Base-by-base conservation (phyloP, 92 coral and sea anemone species). In the Epizoanthus stellaris region DNA sequence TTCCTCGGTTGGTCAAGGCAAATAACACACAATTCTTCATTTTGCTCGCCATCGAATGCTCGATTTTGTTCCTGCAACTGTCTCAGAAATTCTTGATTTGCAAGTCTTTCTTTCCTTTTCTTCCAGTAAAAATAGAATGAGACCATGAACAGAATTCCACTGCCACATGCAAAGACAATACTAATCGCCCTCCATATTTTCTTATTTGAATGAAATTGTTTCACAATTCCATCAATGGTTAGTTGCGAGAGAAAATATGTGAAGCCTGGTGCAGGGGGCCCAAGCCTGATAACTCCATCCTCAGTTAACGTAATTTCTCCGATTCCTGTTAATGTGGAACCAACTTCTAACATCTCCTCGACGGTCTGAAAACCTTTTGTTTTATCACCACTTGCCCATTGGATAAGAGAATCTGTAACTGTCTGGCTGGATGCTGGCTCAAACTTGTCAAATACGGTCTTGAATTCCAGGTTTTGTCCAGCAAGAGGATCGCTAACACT, bases 331-430 rank as follows among this genome's bases (percentile, higher is more conserved):
- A 94, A 73, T 17, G 97, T 85, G 11, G 98, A 91, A 70, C 98
- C 98, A 23, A 92, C 92, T 38, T 90, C 92, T 19, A 97, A 65
- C 80, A 93, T 92, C 67, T 93, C 93, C 53, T 97, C 99, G 4
- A 97, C 77, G 25, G 97, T 91, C 76, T 91, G 99, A 81, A 91
- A 95, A 20, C 98, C 99, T 61, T 97, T 97, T 1, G 95, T 93
- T 70, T 92, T 97, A 43, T 97, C 98, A 36, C 99, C 99, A 69
- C 93, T 95, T 59, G 90, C 98, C 99, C 99, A 97, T 82, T 97
- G 98, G 0, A 97, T 86, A n/a, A 97, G 80, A 61, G 90, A 92
- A 49, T 93, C 92, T 12, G 98, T 87, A 34, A 92, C 92, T 15
- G 94, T 83, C 59, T 68, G 87, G 15, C 77, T 87, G 75, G 89